phyloP scores from a whole-genome alignment of 2,113 vertebrate genomes.

The Clarias batrachus region DNA sequence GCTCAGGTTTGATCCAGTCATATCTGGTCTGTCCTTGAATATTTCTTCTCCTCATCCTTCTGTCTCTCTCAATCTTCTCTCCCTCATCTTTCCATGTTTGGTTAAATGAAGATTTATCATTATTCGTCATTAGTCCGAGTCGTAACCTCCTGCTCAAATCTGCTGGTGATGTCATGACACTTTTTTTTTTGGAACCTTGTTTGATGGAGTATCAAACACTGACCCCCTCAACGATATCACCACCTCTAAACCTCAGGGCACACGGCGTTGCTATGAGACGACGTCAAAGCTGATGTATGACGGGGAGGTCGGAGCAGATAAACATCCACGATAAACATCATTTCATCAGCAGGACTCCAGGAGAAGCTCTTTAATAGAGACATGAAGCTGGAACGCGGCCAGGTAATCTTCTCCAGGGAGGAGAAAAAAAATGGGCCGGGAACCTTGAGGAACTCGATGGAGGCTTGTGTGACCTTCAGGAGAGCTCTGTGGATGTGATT shows the following conservation, averaged over 20 bases:
- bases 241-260: background rate
- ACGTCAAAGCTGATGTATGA: background rate
- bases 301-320: background rate
- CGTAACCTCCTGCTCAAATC: background rate
- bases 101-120: background rate
- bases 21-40: background rate
- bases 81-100: background rate
- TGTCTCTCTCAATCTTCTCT: background rate
- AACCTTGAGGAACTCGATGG: background rate
- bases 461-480: background rate
- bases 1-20: background rate
- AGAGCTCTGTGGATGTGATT: background rate
- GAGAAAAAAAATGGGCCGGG: background rate
- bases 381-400: background rate
- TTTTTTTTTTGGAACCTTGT: background rate
- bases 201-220: background rate
- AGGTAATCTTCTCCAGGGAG: background rate
- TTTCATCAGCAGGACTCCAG: background rate
- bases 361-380: background rate
- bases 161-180: background rate
- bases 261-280: background rate
- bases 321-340: background rate
- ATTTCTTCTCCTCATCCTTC: background rate
- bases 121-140: background rate
- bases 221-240: background rate